These are phyloP conservation scores for Premnoplex brunnescens DNA, from an alignment of 2,797 vertebrate genomes.

Conservation along the genomic window DNA sequence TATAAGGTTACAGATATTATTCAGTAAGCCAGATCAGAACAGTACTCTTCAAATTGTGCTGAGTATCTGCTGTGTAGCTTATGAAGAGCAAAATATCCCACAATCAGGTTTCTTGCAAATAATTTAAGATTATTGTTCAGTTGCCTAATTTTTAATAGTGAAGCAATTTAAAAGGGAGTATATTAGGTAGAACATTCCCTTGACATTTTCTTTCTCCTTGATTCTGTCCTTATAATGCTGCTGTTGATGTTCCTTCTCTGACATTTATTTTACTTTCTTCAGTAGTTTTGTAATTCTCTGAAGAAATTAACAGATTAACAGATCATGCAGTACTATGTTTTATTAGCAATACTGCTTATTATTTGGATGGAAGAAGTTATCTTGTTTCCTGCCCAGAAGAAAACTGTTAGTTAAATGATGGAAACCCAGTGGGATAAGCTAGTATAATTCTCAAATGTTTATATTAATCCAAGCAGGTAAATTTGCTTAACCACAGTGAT, in stretches of 20 bases:
- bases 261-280: neutral
- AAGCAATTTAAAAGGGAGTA: neutral
- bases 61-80: neutral
- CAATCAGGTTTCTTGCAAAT: neutral
- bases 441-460: slow-evolving; percentile 18
- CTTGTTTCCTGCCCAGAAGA: neutral
- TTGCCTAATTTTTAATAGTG: neutral
- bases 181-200: neutral
- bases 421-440: neutral
- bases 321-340: neutral
- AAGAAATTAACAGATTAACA: neutral
- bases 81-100: neutral
- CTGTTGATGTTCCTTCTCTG: neutral
- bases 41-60: neutral
- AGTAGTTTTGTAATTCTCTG: neutral
- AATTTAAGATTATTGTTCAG: neutral
- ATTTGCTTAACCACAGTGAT: neutral
- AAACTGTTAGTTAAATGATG: neutral
- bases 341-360: neutral
- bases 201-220: slow-evolving; percentile 30
- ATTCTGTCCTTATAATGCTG: neutral
- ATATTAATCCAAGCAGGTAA: slow-evolving; percentile 26
- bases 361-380: neutral
- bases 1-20: neutral
- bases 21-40: neutral